These are phyloP conservation scores for Nomada ruficornis DNA, from an alignment of 2,888 invertebrate genomes.

Conservation along the genomic window DNA sequence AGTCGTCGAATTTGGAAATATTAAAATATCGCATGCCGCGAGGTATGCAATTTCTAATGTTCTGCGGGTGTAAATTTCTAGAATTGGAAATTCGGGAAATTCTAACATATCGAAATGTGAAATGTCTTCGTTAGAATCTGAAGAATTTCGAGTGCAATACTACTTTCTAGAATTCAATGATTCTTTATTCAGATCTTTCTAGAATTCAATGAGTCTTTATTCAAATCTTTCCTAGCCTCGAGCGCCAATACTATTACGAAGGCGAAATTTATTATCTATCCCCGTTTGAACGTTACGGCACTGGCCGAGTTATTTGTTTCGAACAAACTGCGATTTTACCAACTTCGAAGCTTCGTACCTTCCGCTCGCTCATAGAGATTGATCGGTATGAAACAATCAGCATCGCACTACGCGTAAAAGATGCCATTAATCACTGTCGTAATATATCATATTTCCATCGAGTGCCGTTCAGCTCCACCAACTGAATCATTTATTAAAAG, in stretches of 20 bases:
- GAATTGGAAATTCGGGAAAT: background rate
- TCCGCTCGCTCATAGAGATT: background rate
- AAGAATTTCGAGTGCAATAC: too few species aligned
- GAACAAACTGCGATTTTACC: background rate
- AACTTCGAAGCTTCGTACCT: background rate
- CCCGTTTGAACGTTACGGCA: background rate
- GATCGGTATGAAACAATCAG: background rate
- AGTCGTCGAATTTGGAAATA: background rate
- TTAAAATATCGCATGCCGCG: background rate
- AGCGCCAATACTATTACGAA: too few species aligned
- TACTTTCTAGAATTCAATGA: too few species aligned
- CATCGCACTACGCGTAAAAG: background rate
- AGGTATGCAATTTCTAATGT: too few species aligned
- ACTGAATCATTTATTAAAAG: slow-evolving; percentile 3
- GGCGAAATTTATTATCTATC: background rate
- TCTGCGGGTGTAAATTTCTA: too few species aligned
- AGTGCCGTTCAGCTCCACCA: background rate
- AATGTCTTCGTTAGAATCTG: background rate
- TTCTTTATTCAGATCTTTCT: too few species aligned
- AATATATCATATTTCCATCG: slow-evolving; percentile 3
- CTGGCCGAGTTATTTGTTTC: background rate
- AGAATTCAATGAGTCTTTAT: too few species aligned
- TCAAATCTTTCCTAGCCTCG: too few species aligned
- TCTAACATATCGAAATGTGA: background rate
- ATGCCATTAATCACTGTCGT: slow-evolving; percentile 13